A percentile compares a stretch with the other conserved stretches of the same genome.
Conservation (phyloP, 2,797 vertebrate species). For the Hydrophis major region DNA sequence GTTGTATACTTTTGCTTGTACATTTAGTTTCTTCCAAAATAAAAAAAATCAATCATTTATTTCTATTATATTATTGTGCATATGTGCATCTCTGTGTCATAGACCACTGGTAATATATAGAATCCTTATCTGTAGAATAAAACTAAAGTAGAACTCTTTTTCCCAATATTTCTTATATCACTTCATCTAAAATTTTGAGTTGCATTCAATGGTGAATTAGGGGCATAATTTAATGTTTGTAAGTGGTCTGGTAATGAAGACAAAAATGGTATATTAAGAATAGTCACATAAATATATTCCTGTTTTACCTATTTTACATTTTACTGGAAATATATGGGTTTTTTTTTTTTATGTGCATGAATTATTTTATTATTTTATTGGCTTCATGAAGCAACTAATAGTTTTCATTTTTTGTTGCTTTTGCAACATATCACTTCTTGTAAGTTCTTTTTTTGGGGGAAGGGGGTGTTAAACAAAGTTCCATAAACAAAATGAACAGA, state of each 20-base stretch:
- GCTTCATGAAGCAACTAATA: background rate
- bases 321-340: background rate
- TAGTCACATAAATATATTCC: background rate
- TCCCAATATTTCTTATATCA: background rate
- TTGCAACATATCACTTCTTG: slow-evolving; percentile 31
- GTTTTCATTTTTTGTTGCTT: slow-evolving; percentile 23
- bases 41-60: background rate
- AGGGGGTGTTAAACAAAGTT: slow-evolving; percentile 15
- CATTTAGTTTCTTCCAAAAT: background rate
- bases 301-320: background rate
- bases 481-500: slow-evolving; percentile 35
- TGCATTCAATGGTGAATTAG: background rate
- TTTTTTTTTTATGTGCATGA: background rate
- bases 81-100: background rate
- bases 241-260: background rate
- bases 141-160: background rate
- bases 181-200: background rate
- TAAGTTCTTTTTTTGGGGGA: background rate
- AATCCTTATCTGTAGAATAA: background rate
- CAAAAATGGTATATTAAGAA: background rate
- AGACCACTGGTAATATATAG: background rate
- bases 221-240: background rate
- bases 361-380: background rate
- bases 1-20: background rate
- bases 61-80: background rate